Evolutionary conservation across 1,140 invertebrate species (phyloP), one percentile per base, ranked within the genome.

Genomic region (Tyrophagus putrescentiae): DNA sequence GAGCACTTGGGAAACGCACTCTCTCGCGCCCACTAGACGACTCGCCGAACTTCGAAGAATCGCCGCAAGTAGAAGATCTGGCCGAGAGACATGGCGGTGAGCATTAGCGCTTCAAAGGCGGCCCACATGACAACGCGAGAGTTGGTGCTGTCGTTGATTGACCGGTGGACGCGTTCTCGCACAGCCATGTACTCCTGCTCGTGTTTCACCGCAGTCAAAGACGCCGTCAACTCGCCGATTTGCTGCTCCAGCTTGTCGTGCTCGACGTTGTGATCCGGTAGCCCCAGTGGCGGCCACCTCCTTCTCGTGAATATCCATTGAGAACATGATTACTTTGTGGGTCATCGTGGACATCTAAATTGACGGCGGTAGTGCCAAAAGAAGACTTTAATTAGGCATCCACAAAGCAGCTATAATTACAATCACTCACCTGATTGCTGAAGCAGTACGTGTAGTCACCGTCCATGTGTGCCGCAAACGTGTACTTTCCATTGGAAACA

Each of bases 101-200:
- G 74, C 11, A 98, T 88, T 27, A 92, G 71, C 1, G 94, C 92
- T 76, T 99, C 96, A 71, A 99, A 99, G 65, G 95, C 85, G 0
- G 94, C 93, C 96, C 96, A 99, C 72, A 96, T 75, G 0, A 97
- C 92, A 33, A 99, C 95, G 59, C 92, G 78, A 0, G 87, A 93
- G 73, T 99, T 99, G 54, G 96, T 99, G 73, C 84, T 96, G 73
- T 99, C 95, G 70, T 97, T 99, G 60, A 99, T 98, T 54, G 83
- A 80, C 66, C 93, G 79, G 74, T 99, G 96, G 69, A 95, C 94
- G 67, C 89, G 78, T 73, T 98, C 95, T 64, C 96, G 78, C 6
- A 93, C 87, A 79, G 94, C 87, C 94, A 99, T 98, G 69, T 98
- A 98, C 71, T 99, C 95, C 72, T 98, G 94, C 76, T 99, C 95